A percentile compares a stretch with the other conserved stretches of the same genome.
These are phyloP conservation scores for Phoeniculus purpureus DNA, from an alignment of 2,797 vertebrate genomes.

Conservation along the genomic window DNA sequence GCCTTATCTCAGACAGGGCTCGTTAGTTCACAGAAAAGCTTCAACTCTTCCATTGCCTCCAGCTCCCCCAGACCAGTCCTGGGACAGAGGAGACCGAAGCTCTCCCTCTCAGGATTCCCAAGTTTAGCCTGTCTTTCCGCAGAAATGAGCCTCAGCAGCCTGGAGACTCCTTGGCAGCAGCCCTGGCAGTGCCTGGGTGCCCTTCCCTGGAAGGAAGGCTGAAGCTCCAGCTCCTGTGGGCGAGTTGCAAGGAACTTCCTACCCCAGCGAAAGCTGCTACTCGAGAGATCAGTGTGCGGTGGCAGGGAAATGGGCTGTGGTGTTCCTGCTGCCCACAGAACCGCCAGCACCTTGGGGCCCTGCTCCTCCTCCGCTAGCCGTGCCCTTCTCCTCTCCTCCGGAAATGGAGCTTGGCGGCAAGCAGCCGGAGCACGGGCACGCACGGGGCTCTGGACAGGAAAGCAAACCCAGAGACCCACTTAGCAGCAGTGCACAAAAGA, in stretches of 20 bases:
- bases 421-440: neutral
- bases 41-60: neutral
- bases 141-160: neutral
- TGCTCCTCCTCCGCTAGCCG: neutral
- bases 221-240: neutral
- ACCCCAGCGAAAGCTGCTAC: neutral
- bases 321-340: neutral
- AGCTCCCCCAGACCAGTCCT: neutral
- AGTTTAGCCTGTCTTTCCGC: neutral
- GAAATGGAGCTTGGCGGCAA: neutral
- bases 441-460: neutral
- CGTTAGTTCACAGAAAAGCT: neutral
- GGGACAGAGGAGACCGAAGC: neutral
- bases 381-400: neutral
- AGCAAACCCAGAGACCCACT: neutral
- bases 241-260: neutral
- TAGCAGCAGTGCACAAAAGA: neutral
- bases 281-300: accelerated
- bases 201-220: neutral
- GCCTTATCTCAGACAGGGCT: neutral
- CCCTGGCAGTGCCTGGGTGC: no score
- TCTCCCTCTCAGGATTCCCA: neutral
- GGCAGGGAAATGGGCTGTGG: neutral
- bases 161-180: neutral
- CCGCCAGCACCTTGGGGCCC: neutral